Evolutionary conservation across 2,797 vertebrate genomes (phyloP), one percentile per base, ranked within the genome.

Genomic region (Vireo griseus): DNA sequence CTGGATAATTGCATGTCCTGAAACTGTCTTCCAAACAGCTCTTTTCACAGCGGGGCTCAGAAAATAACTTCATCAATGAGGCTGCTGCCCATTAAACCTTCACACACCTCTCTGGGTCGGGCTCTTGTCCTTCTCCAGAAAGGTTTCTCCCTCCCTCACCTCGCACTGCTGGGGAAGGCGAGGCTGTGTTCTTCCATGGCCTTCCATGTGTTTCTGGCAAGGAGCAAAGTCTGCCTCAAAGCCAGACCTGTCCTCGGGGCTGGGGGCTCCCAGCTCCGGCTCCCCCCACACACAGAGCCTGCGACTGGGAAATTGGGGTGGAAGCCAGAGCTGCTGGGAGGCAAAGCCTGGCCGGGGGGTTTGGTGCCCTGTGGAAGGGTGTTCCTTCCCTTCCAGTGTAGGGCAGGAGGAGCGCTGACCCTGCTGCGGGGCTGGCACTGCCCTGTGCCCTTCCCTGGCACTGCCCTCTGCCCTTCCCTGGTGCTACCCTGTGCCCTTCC

Each of bases 31-130:
- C 44, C 10, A 91, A 96, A 90, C 85, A 91, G 90, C 91, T 96
- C 91, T 96, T 95, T 92, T 94, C 95, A 95, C 93, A 94, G 96
- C 42, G 0, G 94, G 88, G 90, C 86, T 92, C 84, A 78, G 90
- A 88, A 96, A 96, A 97, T 94, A 97, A 95, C 92, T 97, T 91
- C 86, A 92, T 92, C 95, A 94, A 68, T 86, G 85, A 86, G 69
- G 65, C 81, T 95, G 71, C 55, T 88, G 71, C 86, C 93, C 91
- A 55, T 94, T 82, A 93, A 94, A 90, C 67, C 78, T 67, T 93
- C 22, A 13, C 65, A 3, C 78, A 37, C 47, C 37, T 77, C 83
- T 59, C 71, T 39, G 33, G 48, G 55, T 19, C 35, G 8, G 55
- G 25, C 47, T 84, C 37, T 39, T 51, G 86, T 86, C 61, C 83